Base-by-base conservation (phyloP, 2,797 vertebrate genomes). In the Galagoides demidoff region DNA sequence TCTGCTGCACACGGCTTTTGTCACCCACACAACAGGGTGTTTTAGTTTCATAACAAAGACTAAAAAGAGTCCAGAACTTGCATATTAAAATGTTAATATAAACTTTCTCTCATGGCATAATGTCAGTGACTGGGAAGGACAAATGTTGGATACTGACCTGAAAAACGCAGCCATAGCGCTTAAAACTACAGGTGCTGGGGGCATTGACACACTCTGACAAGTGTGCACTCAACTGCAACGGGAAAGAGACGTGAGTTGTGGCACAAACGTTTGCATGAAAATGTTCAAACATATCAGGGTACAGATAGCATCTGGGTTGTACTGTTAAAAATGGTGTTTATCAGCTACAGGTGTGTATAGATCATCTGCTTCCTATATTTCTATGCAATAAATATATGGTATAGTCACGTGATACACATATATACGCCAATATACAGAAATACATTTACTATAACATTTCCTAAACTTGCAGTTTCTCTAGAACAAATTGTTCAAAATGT, bases 181-280 rank as follows among this genome's bases (percentile, higher is more conserved):
- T 99, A 98, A 99, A 99, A 98, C 99, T 99, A 98, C 99, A 99
- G 98, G 98, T 99, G 98, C 99, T 99, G 98, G 99, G 99, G 98
- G 99, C 99, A 99, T 99, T 99, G 98, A 99, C 99, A 99, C 99
- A 99, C 98, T 99, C 99, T 85, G 99, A 99, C 98, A 99, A 99
- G 98, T 99, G 99, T 98, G 98, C 99, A 98, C 99, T 99, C 98
- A 99, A 98, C 99, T 99, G 98, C 98, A 99, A 97, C 96, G 96
- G 98, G 98, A 99, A 98, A 98, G 98, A 99, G 98, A 98, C 97
- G 95, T 98, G 98, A 98, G 98, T 98, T 98, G 98, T 98, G 98
- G 98, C 97, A 98, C 97, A 98, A 97, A 98, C 97, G 97, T 96
- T 98, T 95, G 98, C 98, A 98, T 94, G 97, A 97, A 97, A 98